phyloP scores from a whole-genome alignment of 2,888 invertebrate species.

The Lycia hirtaria region DNA sequence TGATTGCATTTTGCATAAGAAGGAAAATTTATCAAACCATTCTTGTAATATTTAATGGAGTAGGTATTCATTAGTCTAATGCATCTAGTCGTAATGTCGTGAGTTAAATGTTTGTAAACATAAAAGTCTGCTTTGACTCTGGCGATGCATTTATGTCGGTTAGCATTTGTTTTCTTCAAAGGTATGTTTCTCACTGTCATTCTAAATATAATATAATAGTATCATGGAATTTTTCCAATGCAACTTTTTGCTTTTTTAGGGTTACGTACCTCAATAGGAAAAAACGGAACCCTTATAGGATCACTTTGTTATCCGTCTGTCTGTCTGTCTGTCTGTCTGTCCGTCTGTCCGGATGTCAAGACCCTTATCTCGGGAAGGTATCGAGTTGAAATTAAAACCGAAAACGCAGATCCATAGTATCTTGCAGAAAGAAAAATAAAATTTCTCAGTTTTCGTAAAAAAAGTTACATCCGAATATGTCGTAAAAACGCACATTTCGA shows the following conservation, averaged over 20 bases:
- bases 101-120: slow-evolving; percentile 1
- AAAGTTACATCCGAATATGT: too few relatives aligned
- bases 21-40: background rate
- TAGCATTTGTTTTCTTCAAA: slow-evolving; percentile 18
- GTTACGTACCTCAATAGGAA: background rate
- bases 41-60: background rate
- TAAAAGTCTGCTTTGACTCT: slow-evolving; percentile 4
- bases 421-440: too few relatives aligned
- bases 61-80: background rate
- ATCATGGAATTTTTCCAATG: background rate
- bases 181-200: slow-evolving; percentile 6
- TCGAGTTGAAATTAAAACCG: too few relatives aligned
- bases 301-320: too few relatives aligned
- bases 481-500: too few relatives aligned
- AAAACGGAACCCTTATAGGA: too few relatives aligned
- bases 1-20: slow-evolving; percentile 30
- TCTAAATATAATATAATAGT: background rate
- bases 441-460: too few relatives aligned
- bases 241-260: background rate
- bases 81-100: slow-evolving; percentile 9
- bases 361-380: too few relatives aligned
- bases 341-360: too few relatives aligned
- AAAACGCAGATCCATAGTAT: too few relatives aligned
- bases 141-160: slow-evolving; percentile 10
- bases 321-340: too few relatives aligned